Evolutionary conservation across 2,888 invertebrate species (phyloP).

Genomic region (Drosophila maculinotata): DNA sequence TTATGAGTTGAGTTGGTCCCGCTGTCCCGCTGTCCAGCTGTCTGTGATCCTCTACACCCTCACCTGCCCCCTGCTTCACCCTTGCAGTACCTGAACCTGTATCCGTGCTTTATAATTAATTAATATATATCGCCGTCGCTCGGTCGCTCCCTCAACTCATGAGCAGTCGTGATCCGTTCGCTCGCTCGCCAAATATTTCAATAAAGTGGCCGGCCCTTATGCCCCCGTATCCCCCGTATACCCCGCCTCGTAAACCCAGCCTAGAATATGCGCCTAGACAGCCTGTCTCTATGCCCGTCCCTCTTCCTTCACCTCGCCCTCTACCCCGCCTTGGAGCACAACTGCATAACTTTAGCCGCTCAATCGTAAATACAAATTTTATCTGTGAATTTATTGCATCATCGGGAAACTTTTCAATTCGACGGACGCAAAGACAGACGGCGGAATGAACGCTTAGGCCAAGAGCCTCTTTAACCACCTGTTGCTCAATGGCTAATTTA

Average conservation of each 20-base stretch:
- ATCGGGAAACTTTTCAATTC: constrained; percentile 77
- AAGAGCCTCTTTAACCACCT: constrained; percentile 46
- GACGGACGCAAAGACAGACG: constrained; percentile 11
- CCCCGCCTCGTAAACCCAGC: constrained; percentile 1
- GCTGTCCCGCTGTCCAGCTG: constrained; percentile 24
- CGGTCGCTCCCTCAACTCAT: constrained; percentile 22
- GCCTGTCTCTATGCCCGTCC: constrained; percentile 45
- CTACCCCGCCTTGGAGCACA: neutral
- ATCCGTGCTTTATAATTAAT: constrained; percentile 67
- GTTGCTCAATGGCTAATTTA: constrained; percentile 69
- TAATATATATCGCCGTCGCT: constrained; percentile 58
- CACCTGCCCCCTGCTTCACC: no score
- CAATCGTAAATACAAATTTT: constrained; percentile 81
- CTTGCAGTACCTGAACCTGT: constrained; percentile 3
- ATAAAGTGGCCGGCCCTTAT: constrained; percentile 8
- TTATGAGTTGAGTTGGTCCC: constrained; percentile 59
- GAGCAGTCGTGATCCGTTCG: constrained; percentile 49
- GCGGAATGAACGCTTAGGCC: neutral
- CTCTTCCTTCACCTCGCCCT: neutral
- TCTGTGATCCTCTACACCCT: constrained; percentile 2
- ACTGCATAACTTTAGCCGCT: constrained; percentile 21
- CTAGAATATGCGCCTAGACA: constrained; percentile 56
- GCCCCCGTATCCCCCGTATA: no score
- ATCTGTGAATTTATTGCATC: constrained; percentile 82
- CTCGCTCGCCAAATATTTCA: constrained; percentile 20